Conservation (phyloP, 1,140 invertebrate species). For the Helicoverpa zea region DNA sequence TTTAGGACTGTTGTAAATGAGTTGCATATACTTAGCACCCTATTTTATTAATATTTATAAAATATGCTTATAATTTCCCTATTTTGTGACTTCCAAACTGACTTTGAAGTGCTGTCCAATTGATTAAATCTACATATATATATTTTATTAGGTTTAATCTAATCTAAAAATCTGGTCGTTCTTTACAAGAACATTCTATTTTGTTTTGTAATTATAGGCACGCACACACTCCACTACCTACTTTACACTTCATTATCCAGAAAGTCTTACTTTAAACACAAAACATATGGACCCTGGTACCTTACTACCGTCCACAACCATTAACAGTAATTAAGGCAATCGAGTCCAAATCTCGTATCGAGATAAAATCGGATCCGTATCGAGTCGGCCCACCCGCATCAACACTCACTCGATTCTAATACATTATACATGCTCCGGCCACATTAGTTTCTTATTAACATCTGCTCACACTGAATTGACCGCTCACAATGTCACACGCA, state of each 20-base stretch:
- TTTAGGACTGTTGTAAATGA: neutral
- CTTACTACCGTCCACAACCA: conserved; percentile 67
- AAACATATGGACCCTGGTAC: conserved; percentile 40
- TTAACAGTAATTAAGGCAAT: conserved; percentile 84
- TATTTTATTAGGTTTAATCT: too few relatives aligned
- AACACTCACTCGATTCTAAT: conserved; percentile 72
- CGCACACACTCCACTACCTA: neutral
- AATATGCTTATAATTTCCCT: too few relatives aligned
- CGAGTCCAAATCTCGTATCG: conserved; percentile 73
- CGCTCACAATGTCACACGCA: conserved; percentile 43
- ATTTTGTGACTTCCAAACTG: too few relatives aligned
- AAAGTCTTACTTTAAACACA: conserved; percentile 17
- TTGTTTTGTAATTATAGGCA: neutral
- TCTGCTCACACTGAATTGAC: conserved; percentile 44
- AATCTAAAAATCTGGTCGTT: too few relatives aligned
- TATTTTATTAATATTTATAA: too few relatives aligned
- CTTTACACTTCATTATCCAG: neutral
- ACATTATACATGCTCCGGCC: conserved; percentile 80
- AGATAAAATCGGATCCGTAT: conserved; percentile 80
- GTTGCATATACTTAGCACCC: too few relatives aligned
- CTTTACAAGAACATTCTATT: too few relatives aligned
- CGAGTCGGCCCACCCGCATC: conserved; percentile 74
- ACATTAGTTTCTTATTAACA: conserved; percentile 65
- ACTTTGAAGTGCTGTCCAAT: too few relatives aligned
- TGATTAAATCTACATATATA: too few relatives aligned